phyloP scores from a whole-genome alignment of 2,797 vertebrate genomes.

The Pangasius mekongensis region DNA sequence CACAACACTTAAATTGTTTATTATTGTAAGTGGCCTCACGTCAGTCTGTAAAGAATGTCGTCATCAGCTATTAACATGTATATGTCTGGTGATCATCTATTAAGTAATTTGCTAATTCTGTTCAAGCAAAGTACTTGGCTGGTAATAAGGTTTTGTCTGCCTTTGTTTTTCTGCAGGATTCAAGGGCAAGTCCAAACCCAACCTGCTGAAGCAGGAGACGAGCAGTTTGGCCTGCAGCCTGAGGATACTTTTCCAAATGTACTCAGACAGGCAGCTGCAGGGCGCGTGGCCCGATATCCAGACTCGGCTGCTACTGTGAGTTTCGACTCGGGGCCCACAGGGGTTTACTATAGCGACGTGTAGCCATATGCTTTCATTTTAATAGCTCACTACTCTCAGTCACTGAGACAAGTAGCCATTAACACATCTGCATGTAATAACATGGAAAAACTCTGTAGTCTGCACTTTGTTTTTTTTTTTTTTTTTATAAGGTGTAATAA shows the following conservation, averaged over 20 bases:
- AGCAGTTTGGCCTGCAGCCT: slow-evolving; percentile 96
- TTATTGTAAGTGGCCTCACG: neutral
- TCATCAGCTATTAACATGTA: neutral
- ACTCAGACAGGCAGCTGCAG: slow-evolving; percentile 82
- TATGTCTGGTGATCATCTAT: neutral
- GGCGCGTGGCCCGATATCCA: slow-evolving; percentile 90
- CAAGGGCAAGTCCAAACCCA: slow-evolving; percentile 98
- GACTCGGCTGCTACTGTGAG: slow-evolving; percentile 88
- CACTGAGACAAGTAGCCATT: neutral
- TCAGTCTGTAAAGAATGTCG: neutral
- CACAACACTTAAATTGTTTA: neutral
- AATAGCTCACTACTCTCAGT: neutral
- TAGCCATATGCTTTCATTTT: neutral
- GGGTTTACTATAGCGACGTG: neutral
- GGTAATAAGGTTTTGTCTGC: slow-evolving; percentile 9
- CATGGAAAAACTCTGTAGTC: neutral
- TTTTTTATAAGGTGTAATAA: neutral
- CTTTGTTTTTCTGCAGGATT: slow-evolving; percentile 79
- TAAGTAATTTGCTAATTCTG: neutral
- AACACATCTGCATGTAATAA: slow-evolving; percentile 2
- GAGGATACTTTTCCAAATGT: slow-evolving; percentile 95
- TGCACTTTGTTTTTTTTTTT: neutral
- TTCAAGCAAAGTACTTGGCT: neutral
- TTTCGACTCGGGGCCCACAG: slow-evolving; percentile 31
- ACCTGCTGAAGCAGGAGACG: slow-evolving; percentile 96